These are phyloP conservation scores for Hypomesus transpacificus DNA, from an alignment of 2,113 vertebrate species.

Conservation along the genomic window DNA sequence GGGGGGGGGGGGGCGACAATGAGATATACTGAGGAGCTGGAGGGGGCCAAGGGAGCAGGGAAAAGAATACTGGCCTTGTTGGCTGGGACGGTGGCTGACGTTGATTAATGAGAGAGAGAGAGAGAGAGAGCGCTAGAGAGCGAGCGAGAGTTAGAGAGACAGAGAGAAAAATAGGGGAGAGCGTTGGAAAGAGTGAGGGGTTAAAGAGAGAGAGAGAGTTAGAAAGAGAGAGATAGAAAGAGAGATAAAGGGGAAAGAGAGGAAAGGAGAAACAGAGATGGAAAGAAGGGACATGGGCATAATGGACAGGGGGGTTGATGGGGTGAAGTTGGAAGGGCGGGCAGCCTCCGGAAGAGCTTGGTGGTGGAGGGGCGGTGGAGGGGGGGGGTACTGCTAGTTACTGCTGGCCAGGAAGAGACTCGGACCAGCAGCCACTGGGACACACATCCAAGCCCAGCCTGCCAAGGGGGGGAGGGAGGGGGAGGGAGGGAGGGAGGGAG, in stretches of 20 bases:
- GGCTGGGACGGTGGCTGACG: conserved; percentile 59
- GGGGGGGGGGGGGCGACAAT: conserved; percentile 59
- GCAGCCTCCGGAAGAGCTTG: too few species aligned
- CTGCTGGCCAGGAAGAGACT: neutral
- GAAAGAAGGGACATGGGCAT: neutral
- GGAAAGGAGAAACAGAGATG: conserved; percentile 42
- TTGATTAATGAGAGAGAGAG: conserved; percentile 70
- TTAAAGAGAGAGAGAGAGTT: conserved; percentile 17
- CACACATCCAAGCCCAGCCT: conserved; percentile 18
- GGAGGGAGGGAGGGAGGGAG: neutral
- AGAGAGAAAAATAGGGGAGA: conserved; percentile 42
- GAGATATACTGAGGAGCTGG: neutral
- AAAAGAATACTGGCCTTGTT: conserved; percentile 65
- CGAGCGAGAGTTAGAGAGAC: conserved; percentile 46
- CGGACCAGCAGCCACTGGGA: neutral
- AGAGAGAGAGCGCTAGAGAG: conserved; percentile 43
- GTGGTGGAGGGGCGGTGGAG: too few species aligned
- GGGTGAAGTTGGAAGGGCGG: too few species aligned
- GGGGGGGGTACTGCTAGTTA: too few species aligned
- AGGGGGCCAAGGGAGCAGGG: conserved; percentile 16
- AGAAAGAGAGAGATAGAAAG: neutral
- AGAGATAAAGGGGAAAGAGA: conserved; percentile 62
- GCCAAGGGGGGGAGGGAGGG: neutral
- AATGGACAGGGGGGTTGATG: too few species aligned
- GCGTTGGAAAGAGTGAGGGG: conserved; percentile 47